Evolutionary conservation across 1,140 invertebrate species (phyloP).

Genomic region (Sweltsa coloradensis): DNA sequence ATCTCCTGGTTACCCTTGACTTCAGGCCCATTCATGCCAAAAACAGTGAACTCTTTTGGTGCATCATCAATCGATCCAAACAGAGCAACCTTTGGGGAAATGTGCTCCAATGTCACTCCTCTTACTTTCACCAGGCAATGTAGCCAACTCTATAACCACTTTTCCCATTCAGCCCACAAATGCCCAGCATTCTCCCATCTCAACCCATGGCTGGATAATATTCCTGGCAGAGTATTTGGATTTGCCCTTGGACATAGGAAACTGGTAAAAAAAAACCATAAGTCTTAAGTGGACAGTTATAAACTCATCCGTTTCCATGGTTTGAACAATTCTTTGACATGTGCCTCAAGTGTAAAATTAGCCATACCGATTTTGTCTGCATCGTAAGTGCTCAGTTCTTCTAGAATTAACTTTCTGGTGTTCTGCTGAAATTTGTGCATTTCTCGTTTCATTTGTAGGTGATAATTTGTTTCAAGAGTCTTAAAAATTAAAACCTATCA

Average conservation of each 20-base stretch:
- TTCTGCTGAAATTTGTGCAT: too few species aligned
- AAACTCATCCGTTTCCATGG: constrained; percentile 57
- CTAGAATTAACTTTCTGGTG: too few species aligned
- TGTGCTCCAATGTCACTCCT: constrained; percentile 85
- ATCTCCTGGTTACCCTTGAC: too few species aligned
- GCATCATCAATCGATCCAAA: constrained; percentile 83
- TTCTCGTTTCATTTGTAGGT: too few species aligned
- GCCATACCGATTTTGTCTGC: constrained; percentile 3
- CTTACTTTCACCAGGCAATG: constrained; percentile 64
- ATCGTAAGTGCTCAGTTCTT: constrained; percentile 3
- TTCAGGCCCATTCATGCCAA: too few species aligned
- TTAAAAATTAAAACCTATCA: too few species aligned
- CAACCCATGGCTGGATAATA: constrained; percentile 49
- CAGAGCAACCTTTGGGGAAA: constrained; percentile 58
- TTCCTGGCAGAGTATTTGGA: constrained; percentile 74
- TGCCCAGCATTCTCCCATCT: constrained; percentile 95
- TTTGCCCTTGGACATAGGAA: constrained; percentile 77
- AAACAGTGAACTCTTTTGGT: constrained; percentile 57
- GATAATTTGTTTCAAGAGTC: too few species aligned
- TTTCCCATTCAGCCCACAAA: constrained; percentile 85
- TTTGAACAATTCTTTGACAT: neutral
- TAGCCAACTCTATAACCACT: constrained; percentile 60
- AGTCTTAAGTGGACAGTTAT: constrained; percentile 67
- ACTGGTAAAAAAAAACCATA: constrained; percentile 71
- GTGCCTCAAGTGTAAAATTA: constrained; percentile 48